These are phyloP conservation scores for Dicyrtoma fusca DNA, from an alignment of 2,888 invertebrate genomes.

Conservation along the genomic window DNA sequence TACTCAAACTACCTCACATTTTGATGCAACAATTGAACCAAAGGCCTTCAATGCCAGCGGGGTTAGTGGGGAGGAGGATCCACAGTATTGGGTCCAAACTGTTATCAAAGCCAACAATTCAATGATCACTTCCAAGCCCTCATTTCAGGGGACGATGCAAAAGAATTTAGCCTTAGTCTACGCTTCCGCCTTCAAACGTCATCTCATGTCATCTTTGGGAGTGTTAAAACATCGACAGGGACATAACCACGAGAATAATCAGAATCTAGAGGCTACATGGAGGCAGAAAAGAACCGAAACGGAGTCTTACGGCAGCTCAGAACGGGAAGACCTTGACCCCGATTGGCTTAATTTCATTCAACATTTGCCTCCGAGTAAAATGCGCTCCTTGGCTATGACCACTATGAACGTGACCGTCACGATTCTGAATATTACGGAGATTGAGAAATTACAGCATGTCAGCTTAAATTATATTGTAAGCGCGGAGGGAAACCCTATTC, in stretches of 20 bases:
- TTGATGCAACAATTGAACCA: too few relatives aligned
- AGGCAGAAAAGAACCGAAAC: too few relatives aligned
- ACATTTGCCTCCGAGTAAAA: slow-evolving; percentile 1
- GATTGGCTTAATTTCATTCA: not conserved
- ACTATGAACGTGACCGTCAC: slow-evolving; percentile 54
- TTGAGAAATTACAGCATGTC: slow-evolving; percentile 29
- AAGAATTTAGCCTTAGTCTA: slow-evolving; percentile 52
- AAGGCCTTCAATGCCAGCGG: too few relatives aligned
- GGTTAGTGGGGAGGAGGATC: not conserved
- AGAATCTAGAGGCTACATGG: too few relatives aligned
- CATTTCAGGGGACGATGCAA: slow-evolving; percentile 45
- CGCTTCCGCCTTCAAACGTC: slow-evolving; percentile 55
- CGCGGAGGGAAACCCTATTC: slow-evolving; percentile 54
- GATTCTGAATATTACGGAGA: slow-evolving; percentile 47
- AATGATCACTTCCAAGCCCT: not conserved
- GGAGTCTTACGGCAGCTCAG: too few relatives aligned
- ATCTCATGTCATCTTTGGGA: slow-evolving; percentile 50
- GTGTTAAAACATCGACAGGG: too few relatives aligned
- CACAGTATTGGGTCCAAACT: slow-evolving; percentile 53
- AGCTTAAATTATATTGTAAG: slow-evolving; percentile 52
- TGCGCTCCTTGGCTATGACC: slow-evolving; percentile 43
- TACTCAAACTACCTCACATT: too few relatives aligned
- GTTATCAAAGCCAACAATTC: slow-evolving; percentile 42
- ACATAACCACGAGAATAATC: too few relatives aligned
- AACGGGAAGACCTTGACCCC: slow-evolving; percentile 2